Base-by-base conservation (phyloP, 1,140 invertebrate species). In the Yoshiicerus persimilis region DNA sequence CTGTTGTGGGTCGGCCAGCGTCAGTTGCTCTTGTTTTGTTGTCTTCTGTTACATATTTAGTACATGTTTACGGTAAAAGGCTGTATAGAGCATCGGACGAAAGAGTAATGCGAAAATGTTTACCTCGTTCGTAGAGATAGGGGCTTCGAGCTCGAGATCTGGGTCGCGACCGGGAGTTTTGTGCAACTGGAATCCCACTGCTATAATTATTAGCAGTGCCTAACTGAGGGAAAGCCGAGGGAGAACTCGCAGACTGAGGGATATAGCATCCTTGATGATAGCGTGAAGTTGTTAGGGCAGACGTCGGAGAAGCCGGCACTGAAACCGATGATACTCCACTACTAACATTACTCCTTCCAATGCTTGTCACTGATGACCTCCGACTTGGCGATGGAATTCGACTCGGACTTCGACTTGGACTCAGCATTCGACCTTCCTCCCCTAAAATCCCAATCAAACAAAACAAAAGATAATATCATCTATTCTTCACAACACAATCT, bases 251-350 rank as follows among this genome's bases (percentile, higher is more conserved):
- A 56, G 87, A 88, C 11, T 84, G 36, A 70, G 84, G 87, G 27
- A 88, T 84, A 39, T 39, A 64, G 20, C 87, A 88, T 38, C 84
- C 38, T 86, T 86, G 84, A 77, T 88, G 87, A 30, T 88, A 88
- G 34, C 84, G 84, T 13, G 87, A 88, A 9, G 62, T 41, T 23
- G 87, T 36, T 86, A 39, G 25, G 23, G 39, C 39, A n/a, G 36
- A 85, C 47, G 87, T 88, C n/a, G 87, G 87, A 20, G 84, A 86
- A 39, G 87, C 87, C 30, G 87, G 84, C 38, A 88, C 70, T 30
- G 87, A 85, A 1, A 66, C 87, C 4, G 87, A 88, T n/a, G 84
- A 86, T 34, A 47, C 41, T 13, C 84, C 84, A 85, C 87, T 88
- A 30, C 87, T 88, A 9, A 64, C 39, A 39, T 86, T 56, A 56